Percentiles rank a stretch among this genome's conserved stretches.
These are phyloP conservation scores for Coregonus sp. DNA, from an alignment of 2,797 vertebrate species.

Conservation along the genomic window DNA sequence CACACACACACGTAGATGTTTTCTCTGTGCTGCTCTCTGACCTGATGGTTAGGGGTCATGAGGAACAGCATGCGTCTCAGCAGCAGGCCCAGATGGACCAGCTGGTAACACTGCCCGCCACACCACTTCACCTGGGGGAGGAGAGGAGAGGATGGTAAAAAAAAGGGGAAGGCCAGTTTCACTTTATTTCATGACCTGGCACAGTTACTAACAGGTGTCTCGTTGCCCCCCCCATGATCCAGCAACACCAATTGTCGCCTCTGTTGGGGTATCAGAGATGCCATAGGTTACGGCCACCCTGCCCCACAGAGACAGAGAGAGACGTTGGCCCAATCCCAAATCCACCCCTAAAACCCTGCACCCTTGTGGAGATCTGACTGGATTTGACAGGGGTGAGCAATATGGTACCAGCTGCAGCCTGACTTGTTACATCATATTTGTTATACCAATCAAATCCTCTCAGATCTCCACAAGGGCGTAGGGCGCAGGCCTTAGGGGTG, in stretches of 20 bases:
- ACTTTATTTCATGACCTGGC: slow-evolving; percentile 8
- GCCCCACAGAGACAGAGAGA: slow-evolving; percentile 23
- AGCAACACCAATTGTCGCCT: slow-evolving; percentile 61
- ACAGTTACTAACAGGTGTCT: slow-evolving; percentile 43
- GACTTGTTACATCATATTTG: slow-evolving; percentile 17
- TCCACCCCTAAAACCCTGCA: too few species aligned
- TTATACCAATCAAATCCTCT: too few species aligned
- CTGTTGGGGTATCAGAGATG: slow-evolving; percentile 47
- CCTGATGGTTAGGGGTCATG: slow-evolving; percentile 90
- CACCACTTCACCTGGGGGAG: slow-evolving; percentile 81
- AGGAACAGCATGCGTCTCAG: slow-evolving; percentile 89
- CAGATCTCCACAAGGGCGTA: too few species aligned
- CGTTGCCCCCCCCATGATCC: slow-evolving; percentile 25
- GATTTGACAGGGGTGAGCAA: too few species aligned
- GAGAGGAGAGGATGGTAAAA: slow-evolving; percentile 14
- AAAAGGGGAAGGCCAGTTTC: slow-evolving; percentile 4
- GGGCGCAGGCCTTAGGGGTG: too few species aligned
- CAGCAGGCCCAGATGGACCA: slow-evolving; percentile 78
- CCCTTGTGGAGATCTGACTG: slow-evolving; percentile 34
- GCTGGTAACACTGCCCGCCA: slow-evolving; percentile 74
- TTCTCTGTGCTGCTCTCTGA: slow-evolving; percentile 36
- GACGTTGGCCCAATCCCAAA: too few species aligned
- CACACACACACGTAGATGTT: neutral
- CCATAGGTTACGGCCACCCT: slow-evolving; percentile 27
- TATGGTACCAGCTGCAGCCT: too few species aligned